phyloP scores from a whole-genome alignment of 2,888 invertebrate genomes.

The Thecocarcelia acutangulata region DNA sequence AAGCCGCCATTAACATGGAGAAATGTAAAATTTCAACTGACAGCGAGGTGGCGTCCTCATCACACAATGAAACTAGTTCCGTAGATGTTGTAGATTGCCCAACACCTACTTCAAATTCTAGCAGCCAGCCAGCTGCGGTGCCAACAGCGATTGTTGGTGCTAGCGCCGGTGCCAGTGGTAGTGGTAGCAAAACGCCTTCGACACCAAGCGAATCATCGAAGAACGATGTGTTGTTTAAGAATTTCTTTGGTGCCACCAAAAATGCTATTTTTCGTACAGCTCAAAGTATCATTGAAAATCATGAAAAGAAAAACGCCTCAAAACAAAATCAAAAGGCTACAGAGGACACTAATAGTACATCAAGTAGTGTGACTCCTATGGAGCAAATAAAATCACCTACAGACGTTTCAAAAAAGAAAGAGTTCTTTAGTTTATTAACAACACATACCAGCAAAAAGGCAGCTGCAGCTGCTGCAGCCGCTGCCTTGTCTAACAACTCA shows the following conservation, averaged over 20 bases:
- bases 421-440: constrained; percentile 80
- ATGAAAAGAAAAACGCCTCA: constrained; percentile 81
- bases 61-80: constrained; percentile 23
- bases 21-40: constrained; percentile 64
- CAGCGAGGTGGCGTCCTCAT: background rate
- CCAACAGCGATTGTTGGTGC: constrained; percentile 43
- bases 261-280: constrained; percentile 82
- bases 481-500: constrained; percentile 70
- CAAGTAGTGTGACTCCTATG: constrained; percentile 47
- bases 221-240: constrained; percentile 81
- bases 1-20: constrained; percentile 75
- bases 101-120: constrained; percentile 39
- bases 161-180: background rate
- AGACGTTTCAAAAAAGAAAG: constrained; percentile 80
- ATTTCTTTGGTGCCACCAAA: constrained; percentile 81
- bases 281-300: constrained; percentile 82
- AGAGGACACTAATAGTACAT: constrained; percentile 43
- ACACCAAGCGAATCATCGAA: constrained; percentile 74
- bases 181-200: constrained; percentile 71
- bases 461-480: constrained; percentile 76
- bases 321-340: constrained; percentile 74
- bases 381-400: constrained; percentile 79
- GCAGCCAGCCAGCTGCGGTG: background rate
- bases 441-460: constrained; percentile 79
- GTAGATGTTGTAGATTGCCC: constrained; percentile 66